Percentiles rank a stretch among this genome's conserved stretches.
Conservation (phyloP, 2,797 vertebrate genomes). For the Thamnophis elegans region DNA sequence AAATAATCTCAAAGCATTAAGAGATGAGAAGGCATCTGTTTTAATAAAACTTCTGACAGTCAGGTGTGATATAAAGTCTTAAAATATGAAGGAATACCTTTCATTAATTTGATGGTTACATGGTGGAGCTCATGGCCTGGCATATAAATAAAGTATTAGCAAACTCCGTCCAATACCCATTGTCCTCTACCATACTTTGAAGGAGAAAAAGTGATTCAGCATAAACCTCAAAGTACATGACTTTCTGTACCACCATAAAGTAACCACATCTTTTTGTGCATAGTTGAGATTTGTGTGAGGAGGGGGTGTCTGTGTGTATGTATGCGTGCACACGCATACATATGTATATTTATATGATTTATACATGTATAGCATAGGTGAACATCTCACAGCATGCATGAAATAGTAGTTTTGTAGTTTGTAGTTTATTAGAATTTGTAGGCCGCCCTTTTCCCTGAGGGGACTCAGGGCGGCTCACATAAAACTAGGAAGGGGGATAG, state of each 20-base stretch:
- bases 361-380: neutral
- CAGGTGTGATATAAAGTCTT: neutral
- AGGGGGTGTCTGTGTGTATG: neutral
- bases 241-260: constrained; percentile 4
- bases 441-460: too few species aligned
- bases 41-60: constrained; percentile 16
- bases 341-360: neutral
- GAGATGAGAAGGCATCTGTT: neutral
- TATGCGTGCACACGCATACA: neutral
- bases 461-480: too few species aligned
- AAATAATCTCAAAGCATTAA: constrained; percentile 30
- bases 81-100: neutral
- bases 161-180: constrained; percentile 11
- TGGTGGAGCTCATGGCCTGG: neutral
- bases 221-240: neutral
- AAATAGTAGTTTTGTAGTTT: too few species aligned
- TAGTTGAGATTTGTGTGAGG: neutral
- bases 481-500: too few species aligned
- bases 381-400: neutral
- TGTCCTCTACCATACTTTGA: constrained; percentile 23
- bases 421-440: too few species aligned
- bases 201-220: neutral
- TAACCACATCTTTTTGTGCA: neutral
- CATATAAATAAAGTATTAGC: neutral
- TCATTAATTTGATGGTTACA: constrained; percentile 21